phyloP scores from a whole-genome alignment of 1,140 invertebrate species.

The Anoplophora glabripennis region DNA sequence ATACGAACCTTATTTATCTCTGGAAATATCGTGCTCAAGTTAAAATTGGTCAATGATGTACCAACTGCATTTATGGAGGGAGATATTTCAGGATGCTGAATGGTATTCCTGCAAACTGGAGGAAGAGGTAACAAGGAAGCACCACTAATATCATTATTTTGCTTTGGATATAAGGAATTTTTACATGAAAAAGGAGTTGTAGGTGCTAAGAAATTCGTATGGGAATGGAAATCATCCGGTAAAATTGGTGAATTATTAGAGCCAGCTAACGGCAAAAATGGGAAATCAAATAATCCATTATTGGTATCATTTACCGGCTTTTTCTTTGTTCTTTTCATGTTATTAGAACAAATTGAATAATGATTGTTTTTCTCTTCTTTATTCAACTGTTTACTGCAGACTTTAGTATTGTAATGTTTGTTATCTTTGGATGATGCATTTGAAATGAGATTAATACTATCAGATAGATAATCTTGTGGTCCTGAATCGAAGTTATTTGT shows the following conservation, averaged over 20 bases:
- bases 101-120: constrained; percentile 25
- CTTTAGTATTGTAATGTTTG: constrained; percentile 6
- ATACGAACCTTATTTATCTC: constrained; percentile 63
- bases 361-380: constrained; percentile 26
- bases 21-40: constrained; percentile 66
- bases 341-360: constrained; percentile 8
- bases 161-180: constrained; percentile 42
- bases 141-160: constrained; percentile 25
- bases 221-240: constrained; percentile 46
- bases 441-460: constrained; percentile 28
- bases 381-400: constrained; percentile 1
- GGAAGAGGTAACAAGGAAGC: constrained; percentile 34
- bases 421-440: constrained; percentile 19
- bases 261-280: constrained; percentile 44
- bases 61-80: constrained; percentile 44
- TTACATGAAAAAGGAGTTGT: constrained; percentile 44
- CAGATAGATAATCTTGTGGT: constrained; percentile 25
- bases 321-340: constrained; percentile 26
- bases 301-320: constrained; percentile 29
- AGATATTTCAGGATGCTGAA: constrained; percentile 42
- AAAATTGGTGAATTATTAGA: constrained; percentile 47
- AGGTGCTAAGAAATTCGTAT: constrained; percentile 41
- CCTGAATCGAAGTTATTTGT: constrained; percentile 37
- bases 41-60: constrained; percentile 64
- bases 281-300: constrained; percentile 42